These are phyloP conservation scores for Siderastrea radians DNA, from an alignment of 92 coral and sea anemone species.

Conservation along the genomic window DNA sequence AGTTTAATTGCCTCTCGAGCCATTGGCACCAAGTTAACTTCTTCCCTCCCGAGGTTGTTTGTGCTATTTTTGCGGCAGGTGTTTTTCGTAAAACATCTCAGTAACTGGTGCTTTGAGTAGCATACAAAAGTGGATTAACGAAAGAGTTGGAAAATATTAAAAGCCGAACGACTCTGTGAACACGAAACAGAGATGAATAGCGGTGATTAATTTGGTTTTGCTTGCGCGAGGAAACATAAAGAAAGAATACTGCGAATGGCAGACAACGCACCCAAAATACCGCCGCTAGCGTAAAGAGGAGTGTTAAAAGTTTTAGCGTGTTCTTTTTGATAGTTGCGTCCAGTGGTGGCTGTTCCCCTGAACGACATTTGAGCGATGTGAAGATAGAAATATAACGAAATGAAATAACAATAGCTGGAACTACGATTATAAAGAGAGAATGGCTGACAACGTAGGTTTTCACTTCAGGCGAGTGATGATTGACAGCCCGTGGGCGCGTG, in stretches of 20 bases:
- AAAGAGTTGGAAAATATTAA: conserved; percentile 49
- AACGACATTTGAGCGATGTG: conserved; percentile 1
- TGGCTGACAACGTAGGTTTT: conserved; percentile 38
- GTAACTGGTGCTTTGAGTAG: conserved; percentile 66
- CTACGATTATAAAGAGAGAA: conserved; percentile 20
- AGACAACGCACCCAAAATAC: conserved; percentile 38
- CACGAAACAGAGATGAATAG: not conserved
- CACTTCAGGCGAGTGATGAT: conserved; percentile 3
- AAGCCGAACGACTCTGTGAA: conserved; percentile 40
- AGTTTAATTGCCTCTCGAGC: not conserved
- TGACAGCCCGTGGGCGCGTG: conserved; percentile 32
- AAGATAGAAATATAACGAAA: conserved; percentile 47
- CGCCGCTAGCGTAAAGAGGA: conserved; percentile 40
- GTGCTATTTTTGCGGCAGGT: conserved; percentile 1
- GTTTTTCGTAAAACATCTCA: conserved; percentile 14
- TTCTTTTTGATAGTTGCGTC: conserved; percentile 9
- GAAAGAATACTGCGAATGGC: conserved; percentile 62
- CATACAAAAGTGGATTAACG: conserved; percentile 60
- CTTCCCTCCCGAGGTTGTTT: not conserved
- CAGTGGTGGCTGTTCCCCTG: not conserved
- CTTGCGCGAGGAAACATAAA: not conserved
- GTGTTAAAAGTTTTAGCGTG: conserved; percentile 48
- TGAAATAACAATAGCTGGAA: conserved; percentile 45
- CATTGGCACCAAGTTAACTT: not conserved
- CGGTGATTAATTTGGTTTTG: not conserved